Percentiles rank a stretch among this genome's conserved stretches.
phyloP scores from a whole-genome alignment of 2,888 invertebrate species.

The Taenaris catops region DNA sequence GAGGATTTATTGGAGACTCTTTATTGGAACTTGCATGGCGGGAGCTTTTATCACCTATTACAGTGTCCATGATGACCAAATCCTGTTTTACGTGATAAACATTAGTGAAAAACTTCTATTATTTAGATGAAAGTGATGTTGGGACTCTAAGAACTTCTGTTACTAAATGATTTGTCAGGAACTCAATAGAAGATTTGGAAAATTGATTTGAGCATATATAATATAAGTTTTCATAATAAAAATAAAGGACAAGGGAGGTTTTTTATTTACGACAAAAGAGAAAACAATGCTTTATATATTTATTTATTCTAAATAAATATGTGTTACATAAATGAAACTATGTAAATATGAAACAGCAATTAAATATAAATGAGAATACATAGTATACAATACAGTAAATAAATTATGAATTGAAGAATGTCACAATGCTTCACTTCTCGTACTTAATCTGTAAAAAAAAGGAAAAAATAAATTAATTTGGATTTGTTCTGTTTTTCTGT shows the following conservation, averaged over 20 bases:
- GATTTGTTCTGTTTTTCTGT: conserved; percentile 69
- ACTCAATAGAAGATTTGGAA: conserved; percentile 8
- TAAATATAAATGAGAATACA: conserved; percentile 28
- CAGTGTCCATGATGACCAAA: conserved; percentile 49
- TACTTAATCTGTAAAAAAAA: conserved; percentile 61
- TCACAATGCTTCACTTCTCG: conserved; percentile 35
- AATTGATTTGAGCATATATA: conserved; percentile 7
- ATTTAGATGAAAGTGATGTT: too few relatives aligned
- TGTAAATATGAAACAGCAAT: conserved; percentile 39
- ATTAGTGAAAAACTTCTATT: too few relatives aligned
- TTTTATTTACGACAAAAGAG: conserved; percentile 49
- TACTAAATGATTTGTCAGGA: conserved; percentile 24
- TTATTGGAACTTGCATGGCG: conserved; percentile 83
- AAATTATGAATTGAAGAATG: conserved; percentile 17
- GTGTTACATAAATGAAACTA: conserved; percentile 40
- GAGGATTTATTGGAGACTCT: conserved; percentile 77
- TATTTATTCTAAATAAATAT: conserved; percentile 42
- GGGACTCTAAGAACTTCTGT: conserved; percentile 25
- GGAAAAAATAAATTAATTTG: conserved; percentile 52
- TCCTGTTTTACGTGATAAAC: conserved; percentile 21
- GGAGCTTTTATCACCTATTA: conserved; percentile 79
- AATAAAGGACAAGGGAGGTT: conserved; percentile 50
- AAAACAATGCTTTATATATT: conserved; percentile 37
- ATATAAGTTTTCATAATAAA: conserved; percentile 51
- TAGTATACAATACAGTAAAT: conserved; percentile 13